phyloP scores from a whole-genome alignment of 2,888 invertebrate genomes.

The Tetropium fuscum region DNA sequence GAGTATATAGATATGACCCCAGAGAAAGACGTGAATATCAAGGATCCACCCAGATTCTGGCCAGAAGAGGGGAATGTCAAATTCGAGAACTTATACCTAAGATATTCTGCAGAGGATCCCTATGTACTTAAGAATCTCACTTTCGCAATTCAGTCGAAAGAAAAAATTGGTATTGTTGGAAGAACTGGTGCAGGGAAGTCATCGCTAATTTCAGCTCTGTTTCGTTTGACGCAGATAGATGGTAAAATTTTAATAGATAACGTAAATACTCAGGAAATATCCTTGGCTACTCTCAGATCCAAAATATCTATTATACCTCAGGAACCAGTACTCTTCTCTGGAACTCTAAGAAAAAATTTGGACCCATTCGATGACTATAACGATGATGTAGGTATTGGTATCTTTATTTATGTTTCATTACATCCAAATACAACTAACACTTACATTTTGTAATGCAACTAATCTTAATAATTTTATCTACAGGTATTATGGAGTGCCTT shows the following conservation, averaged over 20 bases:
- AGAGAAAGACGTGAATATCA: conserved; percentile 61
- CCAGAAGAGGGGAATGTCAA: conserved; percentile 71
- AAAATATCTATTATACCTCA: conserved; percentile 88
- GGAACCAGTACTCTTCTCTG: conserved; percentile 87
- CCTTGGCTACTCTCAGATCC: conserved; percentile 79
- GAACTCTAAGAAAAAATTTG: conserved; percentile 86
- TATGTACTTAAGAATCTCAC: conserved; percentile 77
- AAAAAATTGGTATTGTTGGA: conserved; percentile 80
- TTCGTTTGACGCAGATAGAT: conserved; percentile 81
- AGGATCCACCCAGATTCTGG: conserved; percentile 67
- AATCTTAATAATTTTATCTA: not conserved
- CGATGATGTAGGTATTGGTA: conserved; percentile 69
- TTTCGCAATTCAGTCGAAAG: conserved; percentile 72
- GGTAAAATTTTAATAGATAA: conserved; percentile 86
- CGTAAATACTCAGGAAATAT: conserved; percentile 75
- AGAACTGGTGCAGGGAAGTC: conserved; percentile 88
- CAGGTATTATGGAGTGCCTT: conserved; percentile 85
- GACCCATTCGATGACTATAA: conserved; percentile 88
- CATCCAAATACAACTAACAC: not conserved
- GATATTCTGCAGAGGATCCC: conserved; percentile 72
- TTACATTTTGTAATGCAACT: not conserved
- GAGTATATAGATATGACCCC: conserved; percentile 81
- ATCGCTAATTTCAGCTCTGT: conserved; percentile 80
- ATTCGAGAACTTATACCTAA: conserved; percentile 72
- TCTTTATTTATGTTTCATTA: not conserved